A percentile compares a stretch with the other conserved stretches of the same genome.
phyloP scores from a whole-genome alignment of 2,888 invertebrate genomes.

The Fragum whitleyi region DNA sequence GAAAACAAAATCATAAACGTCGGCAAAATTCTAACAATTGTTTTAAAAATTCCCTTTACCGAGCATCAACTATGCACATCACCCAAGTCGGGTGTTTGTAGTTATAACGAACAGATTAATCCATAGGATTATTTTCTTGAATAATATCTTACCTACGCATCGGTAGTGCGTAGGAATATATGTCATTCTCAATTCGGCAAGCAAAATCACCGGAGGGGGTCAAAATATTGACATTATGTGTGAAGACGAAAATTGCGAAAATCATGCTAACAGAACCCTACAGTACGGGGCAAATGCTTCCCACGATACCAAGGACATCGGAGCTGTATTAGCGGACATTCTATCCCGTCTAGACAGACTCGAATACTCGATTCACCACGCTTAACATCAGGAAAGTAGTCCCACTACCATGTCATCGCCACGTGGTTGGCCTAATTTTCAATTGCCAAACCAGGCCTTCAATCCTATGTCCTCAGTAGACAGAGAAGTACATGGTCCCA shows the following conservation, averaged over 20 bases:
- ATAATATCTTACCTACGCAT: not conserved
- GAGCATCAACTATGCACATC: no score
- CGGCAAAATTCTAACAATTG: no score
- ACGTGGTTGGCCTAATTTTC: not conserved
- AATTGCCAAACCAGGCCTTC: not conserved
- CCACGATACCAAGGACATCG: not conserved
- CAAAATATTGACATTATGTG: not conserved
- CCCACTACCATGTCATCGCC: not conserved
- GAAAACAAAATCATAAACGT: no score
- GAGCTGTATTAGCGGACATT: not conserved
- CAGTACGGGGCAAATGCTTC: not conserved
- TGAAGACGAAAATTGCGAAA: not conserved
- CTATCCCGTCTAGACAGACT: not conserved
- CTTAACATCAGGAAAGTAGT: not conserved
- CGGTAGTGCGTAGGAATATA: conserved; percentile 1
- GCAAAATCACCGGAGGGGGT: not conserved
- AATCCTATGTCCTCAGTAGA: not conserved
- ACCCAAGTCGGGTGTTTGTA: no score
- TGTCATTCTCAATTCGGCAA: not conserved
- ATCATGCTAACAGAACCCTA: not conserved
- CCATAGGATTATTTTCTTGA: not conserved
- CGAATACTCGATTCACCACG: not conserved
- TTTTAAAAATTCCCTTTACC: no score
- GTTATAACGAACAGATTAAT: not conserved
- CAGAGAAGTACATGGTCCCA: not conserved